Evolutionary conservation across 53 echinoderm and acorn worm species (phyloP), one percentile per base, ranked within the genome.

Genomic region (Temnopleurus reevesii): DNA sequence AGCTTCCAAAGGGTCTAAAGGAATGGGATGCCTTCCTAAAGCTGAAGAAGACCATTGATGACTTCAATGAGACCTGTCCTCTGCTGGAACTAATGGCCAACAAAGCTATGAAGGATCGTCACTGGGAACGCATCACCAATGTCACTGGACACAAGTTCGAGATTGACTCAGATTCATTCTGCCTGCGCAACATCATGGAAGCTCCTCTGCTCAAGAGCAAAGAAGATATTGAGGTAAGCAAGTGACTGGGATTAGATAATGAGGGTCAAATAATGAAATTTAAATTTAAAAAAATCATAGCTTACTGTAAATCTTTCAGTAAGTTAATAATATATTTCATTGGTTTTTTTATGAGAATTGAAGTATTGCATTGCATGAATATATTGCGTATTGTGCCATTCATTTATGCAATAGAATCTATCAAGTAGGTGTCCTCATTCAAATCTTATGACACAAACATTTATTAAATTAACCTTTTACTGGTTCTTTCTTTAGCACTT

Each of bases 31-130:
- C 97, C 44, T 97, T 97, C 85, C 93, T 97, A 23, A 93, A 97
- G 17, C 87, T 97, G 36, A 97, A 97, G 92, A 90, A 94, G 90
- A 97, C 94, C 89, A 97, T 97, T 60, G 97, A 97, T 90, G 97
- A 97, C 90, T 97, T 97, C 92, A 97, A 95, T 77, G 97, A 97
- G 89, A 94, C 97, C 25, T 97, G 97, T 57, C 97, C 97, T 30
- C 90, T 97, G 8, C 92, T 97, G 24, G 97, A 97, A 60, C 89
- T 97, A 60, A 97, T 97, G 97, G 95, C 97, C 21, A 94, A 97
- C 92, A 95, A 94, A 77, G 95, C 97, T 63, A 97, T 97, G 97
- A 97, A 97, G 77, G 86, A 86, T 12, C 82, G 97, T 3, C 97
- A 97, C 81, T 97, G 97, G 97, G 95, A 97, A 10, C 91, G 97